Evolutionary conservation across 2,888 invertebrate species (phyloP), one percentile per base, ranked within the genome.

Genomic region (Scaptomyza cyrtandrae): DNA sequence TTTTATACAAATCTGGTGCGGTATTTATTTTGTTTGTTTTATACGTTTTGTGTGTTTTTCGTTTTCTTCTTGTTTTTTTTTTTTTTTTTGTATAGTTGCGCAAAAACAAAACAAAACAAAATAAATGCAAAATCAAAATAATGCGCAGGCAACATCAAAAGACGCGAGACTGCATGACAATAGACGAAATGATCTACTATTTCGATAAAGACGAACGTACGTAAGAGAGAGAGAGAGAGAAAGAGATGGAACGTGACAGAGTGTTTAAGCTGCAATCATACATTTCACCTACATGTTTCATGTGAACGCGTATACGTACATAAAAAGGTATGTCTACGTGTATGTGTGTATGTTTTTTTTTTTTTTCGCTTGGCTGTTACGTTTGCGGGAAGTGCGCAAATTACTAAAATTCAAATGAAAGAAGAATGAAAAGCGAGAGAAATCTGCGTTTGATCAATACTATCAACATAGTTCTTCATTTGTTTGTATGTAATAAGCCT

Each of bases 1-100:
- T 82, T 80, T 65, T 67, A 68, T 65, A 78, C 78, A 80, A 77
- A 77, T 78, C 71, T 62, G 83, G 66, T 78, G 19, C 24, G 69
- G 64, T 46, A 61, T 63, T 52, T 58, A 48, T 35, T 64, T 71
- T 61, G 29, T 52, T 59, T 55, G 31, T 49, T 48, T 48, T 41
- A 13, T 48, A 31, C 33, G 27, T 24, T 48, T 9, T 35, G 16
- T 7, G 19, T 46, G 33, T 33, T 29, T 49, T 46, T 46, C 49
- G 43, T 24, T 1, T 24, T 24, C 24, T 24, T 24, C n/a, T n/a
- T n/a, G n/a, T 19, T 19, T 2, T 29, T 37, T 37, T 43, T 33
- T 44, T 68, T 55, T 58, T 66, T 65, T 57, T 49, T 70, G 71
- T 60, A 49, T 56, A 74, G 71, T 76, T 76, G 79, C 67, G 76